Evolutionary conservation across 2,888 invertebrate species (phyloP).

Genomic region (Epinotia brunnichana): DNA sequence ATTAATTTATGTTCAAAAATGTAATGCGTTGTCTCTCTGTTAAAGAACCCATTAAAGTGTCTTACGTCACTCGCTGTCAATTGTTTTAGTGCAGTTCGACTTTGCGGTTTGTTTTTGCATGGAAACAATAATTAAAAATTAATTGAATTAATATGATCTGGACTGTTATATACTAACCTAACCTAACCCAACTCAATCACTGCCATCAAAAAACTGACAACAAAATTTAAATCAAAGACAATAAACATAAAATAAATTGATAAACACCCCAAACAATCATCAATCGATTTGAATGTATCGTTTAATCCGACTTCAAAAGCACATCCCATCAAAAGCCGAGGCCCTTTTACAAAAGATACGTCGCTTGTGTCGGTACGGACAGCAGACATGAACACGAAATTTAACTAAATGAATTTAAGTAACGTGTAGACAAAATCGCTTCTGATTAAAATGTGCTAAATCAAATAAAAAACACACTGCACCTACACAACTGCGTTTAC

Average conservation of each 20-base stretch:
- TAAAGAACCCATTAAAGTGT: too few species aligned
- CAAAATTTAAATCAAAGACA: not conserved
- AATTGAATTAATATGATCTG: too few species aligned
- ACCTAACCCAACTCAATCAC: not conserved
- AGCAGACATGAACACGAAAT: not conserved
- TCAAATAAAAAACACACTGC: too few species aligned
- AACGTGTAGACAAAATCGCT: not conserved
- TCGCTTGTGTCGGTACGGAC: conserved; percentile 13
- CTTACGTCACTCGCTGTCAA: too few species aligned
- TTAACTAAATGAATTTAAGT: not conserved
- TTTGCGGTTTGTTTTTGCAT: too few species aligned
- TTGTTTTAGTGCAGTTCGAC: too few species aligned
- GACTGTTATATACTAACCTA: too few species aligned
- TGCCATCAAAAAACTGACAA: not conserved
- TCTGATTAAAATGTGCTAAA: not conserved
- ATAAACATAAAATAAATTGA: conserved; percentile 12
- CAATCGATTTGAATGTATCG: conserved; percentile 27
- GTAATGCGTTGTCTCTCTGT: too few species aligned
- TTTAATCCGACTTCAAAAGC: conserved; percentile 34
- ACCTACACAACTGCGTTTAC: too few species aligned
- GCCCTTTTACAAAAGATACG: conserved; percentile 12
- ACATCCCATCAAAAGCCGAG: conserved; percentile 24
- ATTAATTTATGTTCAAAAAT: too few species aligned
- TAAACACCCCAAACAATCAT: conserved; percentile 10
- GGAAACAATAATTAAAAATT: too few species aligned